Conservation (phyloP, 1,140 invertebrate species). For the Lysiphlebus fabarum region DNA sequence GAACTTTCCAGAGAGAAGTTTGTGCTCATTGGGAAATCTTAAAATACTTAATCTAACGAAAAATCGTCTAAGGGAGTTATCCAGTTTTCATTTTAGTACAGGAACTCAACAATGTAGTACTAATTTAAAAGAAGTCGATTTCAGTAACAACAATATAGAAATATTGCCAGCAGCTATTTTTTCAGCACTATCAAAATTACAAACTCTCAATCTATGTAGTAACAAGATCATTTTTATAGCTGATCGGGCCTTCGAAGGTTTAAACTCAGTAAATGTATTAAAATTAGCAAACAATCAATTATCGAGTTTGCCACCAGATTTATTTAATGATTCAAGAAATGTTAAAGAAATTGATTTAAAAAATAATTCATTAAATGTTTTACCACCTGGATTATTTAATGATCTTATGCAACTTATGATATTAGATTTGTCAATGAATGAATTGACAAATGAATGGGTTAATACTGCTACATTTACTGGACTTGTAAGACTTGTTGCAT, state of each 20-base stretch:
- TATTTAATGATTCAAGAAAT: conserved; percentile 76
- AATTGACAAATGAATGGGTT: conserved; percentile 82
- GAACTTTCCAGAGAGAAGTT: conserved; percentile 74
- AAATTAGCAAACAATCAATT: conserved; percentile 80
- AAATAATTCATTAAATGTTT: conserved; percentile 82
- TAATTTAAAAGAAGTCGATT: conserved; percentile 71
- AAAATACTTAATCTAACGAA: conserved; percentile 77
- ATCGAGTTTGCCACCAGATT: conserved; percentile 74
- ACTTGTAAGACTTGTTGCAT: conserved; percentile 72
- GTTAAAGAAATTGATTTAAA: conserved; percentile 79
- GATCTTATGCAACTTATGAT: conserved; percentile 77
- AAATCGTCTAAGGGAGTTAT: conserved; percentile 76
- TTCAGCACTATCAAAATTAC: conserved; percentile 64
- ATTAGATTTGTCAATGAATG: conserved; percentile 81
- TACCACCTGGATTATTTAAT: conserved; percentile 81
- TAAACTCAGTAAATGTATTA: conserved; percentile 71
- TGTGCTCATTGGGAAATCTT: conserved; percentile 76
- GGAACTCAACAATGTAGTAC: conserved; percentile 63
- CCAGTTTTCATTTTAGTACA: conserved; percentile 70
- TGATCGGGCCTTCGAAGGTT: conserved; percentile 77
- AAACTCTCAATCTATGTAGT: conserved; percentile 62
- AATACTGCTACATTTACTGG: conserved; percentile 83
- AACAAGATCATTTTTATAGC: conserved; percentile 74
- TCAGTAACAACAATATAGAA: conserved; percentile 81
- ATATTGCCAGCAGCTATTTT: conserved; percentile 73